A percentile compares a stretch with the other conserved stretches of the same genome.
phyloP scores from a whole-genome alignment of 2,113 vertebrate species.

The Clarias magur region DNA sequence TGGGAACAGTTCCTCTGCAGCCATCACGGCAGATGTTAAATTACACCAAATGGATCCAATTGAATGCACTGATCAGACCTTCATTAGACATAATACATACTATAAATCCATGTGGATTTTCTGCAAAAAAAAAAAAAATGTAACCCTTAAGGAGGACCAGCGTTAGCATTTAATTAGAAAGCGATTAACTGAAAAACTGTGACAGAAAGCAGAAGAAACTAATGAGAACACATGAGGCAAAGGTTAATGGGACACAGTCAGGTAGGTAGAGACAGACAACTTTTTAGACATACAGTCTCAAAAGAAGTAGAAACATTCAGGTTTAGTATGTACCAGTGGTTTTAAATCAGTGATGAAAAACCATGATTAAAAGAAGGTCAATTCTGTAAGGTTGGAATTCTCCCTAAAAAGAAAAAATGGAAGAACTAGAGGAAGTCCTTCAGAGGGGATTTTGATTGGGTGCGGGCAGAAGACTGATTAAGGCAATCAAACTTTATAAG shows the following conservation, averaged over 20 bases:
- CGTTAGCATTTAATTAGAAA: slow-evolving; percentile 63
- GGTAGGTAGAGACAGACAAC: neutral
- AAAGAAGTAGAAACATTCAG: neutral
- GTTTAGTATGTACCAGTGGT: neutral
- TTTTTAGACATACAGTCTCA: neutral
- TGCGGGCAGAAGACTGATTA: slow-evolving; percentile 41
- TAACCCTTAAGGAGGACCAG: slow-evolving; percentile 45
- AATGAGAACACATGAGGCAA: slow-evolving; percentile 46
- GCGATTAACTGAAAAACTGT: slow-evolving; percentile 59
- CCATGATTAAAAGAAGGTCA: slow-evolving; percentile 29
- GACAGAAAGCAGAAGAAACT: slow-evolving; percentile 49
- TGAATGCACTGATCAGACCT: slow-evolving; percentile 50
- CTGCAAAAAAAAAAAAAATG: slow-evolving; percentile 33
- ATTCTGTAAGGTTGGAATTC: slow-evolving; percentile 10
- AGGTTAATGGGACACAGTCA: slow-evolving; percentile 44
- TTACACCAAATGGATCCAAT: slow-evolving; percentile 47
- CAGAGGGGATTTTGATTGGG: slow-evolving; percentile 32
- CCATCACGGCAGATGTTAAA: slow-evolving; percentile 33
- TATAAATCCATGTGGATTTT: slow-evolving; percentile 34
- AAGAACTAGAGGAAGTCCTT: slow-evolving; percentile 18
- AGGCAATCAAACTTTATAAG: slow-evolving; percentile 36
- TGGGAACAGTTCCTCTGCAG: slow-evolving; percentile 23
- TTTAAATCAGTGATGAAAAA: slow-evolving; percentile 22
- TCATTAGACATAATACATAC: slow-evolving; percentile 57
- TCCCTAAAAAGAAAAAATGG: slow-evolving; percentile 36